These are phyloP conservation scores for Toxotes chatareus DNA, from an alignment of 2,113 vertebrate genomes.

Conservation along the genomic window DNA sequence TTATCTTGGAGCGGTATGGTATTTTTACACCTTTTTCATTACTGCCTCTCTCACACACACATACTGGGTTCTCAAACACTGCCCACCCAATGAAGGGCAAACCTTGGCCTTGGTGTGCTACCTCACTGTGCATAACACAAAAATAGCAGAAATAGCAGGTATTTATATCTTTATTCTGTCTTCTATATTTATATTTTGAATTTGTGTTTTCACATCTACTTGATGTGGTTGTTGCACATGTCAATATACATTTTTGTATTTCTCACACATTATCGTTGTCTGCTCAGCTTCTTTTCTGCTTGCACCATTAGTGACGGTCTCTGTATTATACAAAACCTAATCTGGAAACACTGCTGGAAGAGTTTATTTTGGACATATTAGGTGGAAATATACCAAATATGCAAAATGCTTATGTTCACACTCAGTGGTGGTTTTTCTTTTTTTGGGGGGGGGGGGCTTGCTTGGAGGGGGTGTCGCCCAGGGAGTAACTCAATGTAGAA, in stretches of 20 bases:
- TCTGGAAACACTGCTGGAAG: constrained; percentile 10
- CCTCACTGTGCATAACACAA: constrained; percentile 19
- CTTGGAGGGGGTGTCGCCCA: too few relatives aligned
- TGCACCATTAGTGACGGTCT: constrained; percentile 43
- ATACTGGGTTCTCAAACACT: constrained; percentile 8
- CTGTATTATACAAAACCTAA: constrained; percentile 39
- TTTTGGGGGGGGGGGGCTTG: too few relatives aligned
- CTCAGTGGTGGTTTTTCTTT: too few relatives aligned
- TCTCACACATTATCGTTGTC: constrained; percentile 36
- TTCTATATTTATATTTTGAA: too few relatives aligned
- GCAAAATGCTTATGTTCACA: too few relatives aligned
- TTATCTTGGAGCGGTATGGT: constrained; percentile 81
- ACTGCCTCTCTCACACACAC: constrained; percentile 27
- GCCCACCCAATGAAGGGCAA: constrained; percentile 41
- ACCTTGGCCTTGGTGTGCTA: constrained; percentile 23
- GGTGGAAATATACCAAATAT: background rate
- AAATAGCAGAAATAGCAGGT: constrained; percentile 32
- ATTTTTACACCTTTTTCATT: constrained; percentile 85
- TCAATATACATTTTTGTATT: background rate
- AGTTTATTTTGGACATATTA: constrained; percentile 17
- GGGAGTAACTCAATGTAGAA: too few relatives aligned
- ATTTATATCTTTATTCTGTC: background rate
- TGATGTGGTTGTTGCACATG: background rate
- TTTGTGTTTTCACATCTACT: background rate
- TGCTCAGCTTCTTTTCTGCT: constrained; percentile 34